Evolutionary conservation across 2,888 invertebrate species (phyloP).

Genomic region (Melipona bicolor): DNA sequence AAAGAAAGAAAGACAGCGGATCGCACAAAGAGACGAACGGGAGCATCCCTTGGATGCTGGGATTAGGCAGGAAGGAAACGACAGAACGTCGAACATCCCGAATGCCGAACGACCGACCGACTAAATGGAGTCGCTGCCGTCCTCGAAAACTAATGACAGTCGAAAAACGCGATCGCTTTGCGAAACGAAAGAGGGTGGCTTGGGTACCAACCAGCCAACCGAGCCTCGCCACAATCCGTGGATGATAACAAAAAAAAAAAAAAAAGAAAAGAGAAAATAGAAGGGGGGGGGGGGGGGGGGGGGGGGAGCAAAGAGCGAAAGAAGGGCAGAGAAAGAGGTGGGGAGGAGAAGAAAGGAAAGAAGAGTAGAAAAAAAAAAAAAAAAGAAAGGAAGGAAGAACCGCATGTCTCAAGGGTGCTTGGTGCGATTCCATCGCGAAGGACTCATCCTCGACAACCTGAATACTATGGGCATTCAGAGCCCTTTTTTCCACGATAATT

Average conservation of each 20-base stretch:
- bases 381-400: constrained; percentile 35
- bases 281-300: too few species aligned
- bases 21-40: background rate
- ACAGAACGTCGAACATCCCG: constrained; percentile 1
- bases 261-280: background rate
- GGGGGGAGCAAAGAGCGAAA: too few species aligned
- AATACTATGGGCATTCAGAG: constrained; percentile 59
- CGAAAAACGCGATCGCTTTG: constrained; percentile 56
- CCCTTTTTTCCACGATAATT: constrained; percentile 76
- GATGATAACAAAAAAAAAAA: background rate
- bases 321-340: background rate
- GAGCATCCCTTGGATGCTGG: background rate
- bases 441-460: constrained; percentile 56
- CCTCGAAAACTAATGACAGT: constrained; percentile 53
- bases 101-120: constrained; percentile 33
- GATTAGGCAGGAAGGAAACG: constrained; percentile 17
- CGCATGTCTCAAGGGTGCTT: constrained; percentile 64
- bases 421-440: constrained; percentile 58
- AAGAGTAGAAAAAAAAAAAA: background rate
- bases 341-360: background rate
- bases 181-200: constrained; percentile 29
- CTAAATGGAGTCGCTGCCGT: constrained; percentile 27
- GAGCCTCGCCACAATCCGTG: background rate
- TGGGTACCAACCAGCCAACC: background rate
- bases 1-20: background rate